These are phyloP conservation scores for Cossypha heuglini DNA, from an alignment of 2,797 vertebrate genomes.

Conservation along the genomic window DNA sequence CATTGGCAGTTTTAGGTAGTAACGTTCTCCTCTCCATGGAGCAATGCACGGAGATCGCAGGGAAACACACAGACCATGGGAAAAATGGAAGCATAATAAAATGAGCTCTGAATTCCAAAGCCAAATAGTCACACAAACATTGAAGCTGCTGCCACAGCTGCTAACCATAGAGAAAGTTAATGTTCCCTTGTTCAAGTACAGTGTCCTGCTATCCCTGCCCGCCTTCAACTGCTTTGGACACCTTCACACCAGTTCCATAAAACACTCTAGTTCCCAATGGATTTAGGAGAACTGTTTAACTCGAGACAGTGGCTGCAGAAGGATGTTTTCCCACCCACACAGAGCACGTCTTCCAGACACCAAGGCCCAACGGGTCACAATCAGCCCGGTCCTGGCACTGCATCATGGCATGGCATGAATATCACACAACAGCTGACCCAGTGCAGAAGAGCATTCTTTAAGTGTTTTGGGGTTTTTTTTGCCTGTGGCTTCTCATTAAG, in stretches of 20 bases:
- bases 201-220: neutral
- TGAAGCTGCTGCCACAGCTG: neutral
- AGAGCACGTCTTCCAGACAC: neutral
- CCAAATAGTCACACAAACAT: neutral
- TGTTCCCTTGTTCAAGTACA: neutral
- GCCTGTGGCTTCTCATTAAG: neutral
- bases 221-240: neutral
- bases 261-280: neutral
- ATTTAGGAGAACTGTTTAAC: neutral
- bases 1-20: neutral
- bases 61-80: rapidly evolving
- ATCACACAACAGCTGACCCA: neutral
- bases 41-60: neutral
- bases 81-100: neutral
- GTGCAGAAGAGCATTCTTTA: neutral
- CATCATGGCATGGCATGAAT: rapidly evolving
- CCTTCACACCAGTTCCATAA: rapidly evolving
- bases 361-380: rapidly evolving
- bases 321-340: neutral
- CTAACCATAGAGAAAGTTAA: neutral
- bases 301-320: neutral
- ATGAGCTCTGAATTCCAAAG: neutral
- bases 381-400: rapidly evolving
- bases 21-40: rapidly evolving
- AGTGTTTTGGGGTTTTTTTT: neutral